These are phyloP conservation scores for Sinotaia quadrata DNA, from an alignment of 2,888 invertebrate species.

Conservation along the genomic window DNA sequence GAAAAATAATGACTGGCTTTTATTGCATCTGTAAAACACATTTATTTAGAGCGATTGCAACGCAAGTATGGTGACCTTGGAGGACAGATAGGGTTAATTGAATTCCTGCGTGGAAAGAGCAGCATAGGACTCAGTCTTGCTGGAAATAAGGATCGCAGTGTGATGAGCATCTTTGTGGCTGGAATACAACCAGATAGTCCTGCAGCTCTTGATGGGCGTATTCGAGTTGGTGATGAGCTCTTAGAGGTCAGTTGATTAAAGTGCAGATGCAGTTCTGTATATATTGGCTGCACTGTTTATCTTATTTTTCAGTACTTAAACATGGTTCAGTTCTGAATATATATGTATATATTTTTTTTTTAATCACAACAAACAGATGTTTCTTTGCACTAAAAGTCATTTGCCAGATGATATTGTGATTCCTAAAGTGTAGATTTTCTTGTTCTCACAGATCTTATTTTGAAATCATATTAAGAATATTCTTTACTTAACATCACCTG, in stretches of 20 bases:
- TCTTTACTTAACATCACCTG: too few relatives aligned
- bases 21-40: not conserved
- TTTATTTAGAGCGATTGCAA: conserved; percentile 87
- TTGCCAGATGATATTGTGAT: too few relatives aligned
- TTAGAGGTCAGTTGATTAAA: conserved; percentile 81
- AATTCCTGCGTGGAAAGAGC: conserved; percentile 80
- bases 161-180: conserved; percentile 97
- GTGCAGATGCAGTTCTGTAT: not conserved
- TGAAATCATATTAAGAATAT: too few relatives aligned
- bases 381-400: not conserved
- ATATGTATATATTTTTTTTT: too few relatives aligned
- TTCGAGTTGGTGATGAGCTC: conserved; percentile 94
- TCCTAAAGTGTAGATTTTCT: too few relatives aligned
- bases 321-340: too few relatives aligned
- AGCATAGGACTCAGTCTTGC: conserved; percentile 91
- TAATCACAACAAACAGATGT: too few relatives aligned
- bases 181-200: conserved; percentile 93
- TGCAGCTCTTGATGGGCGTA: conserved; percentile 79
- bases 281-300: too few relatives aligned
- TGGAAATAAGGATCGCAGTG: conserved; percentile 92
- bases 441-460: too few relatives aligned
- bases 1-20: too few relatives aligned
- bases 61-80: conserved; percentile 90
- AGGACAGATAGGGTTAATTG: conserved; percentile 79
- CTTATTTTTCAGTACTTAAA: too few relatives aligned